Evolutionary conservation across 1,140 invertebrate genomes (phyloP), one percentile per base, ranked within the genome.

Genomic region (Bombus waltoni): DNA sequence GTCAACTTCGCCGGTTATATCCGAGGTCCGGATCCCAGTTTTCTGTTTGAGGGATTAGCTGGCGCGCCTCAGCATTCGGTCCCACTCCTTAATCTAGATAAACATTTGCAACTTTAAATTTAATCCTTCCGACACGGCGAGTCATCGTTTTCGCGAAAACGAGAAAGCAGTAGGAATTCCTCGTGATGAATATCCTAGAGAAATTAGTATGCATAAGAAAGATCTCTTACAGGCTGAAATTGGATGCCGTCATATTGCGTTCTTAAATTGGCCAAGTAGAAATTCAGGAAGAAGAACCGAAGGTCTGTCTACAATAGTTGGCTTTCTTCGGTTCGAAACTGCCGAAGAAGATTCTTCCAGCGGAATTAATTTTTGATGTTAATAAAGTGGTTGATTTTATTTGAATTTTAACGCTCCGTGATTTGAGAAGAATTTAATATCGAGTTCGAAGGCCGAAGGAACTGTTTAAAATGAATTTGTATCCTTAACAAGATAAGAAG

Each of bases 21-120:
- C 13, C 59, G 62, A 53, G 38, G 32, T 73, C 28, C 66, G 9
- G 18, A 32, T 66, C 35, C 44, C 13, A 15, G 18, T 38, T 82
- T 53, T 75, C 42, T 22, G 35, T 83, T 83, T 53, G 73, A 76
- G n/a, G 73, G 62, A 77, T 83, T 83, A 76, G 35, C 35, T 38
- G 6, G 18, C 6, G 53, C 35, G 2, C 6, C 10, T 6, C 6
- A 4, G 8, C 9, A 57, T 62, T 53, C 11, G 18, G 8, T 22
- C 3, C 13, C 72, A 2, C 32, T 28, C 22, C 65, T 83, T 53
- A 53, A 77, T 83, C 28, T 44, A 38, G 62, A 83, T 68, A 68
- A 83, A 83, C 81, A 76, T 83, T 83, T 83, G n/a, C 59, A 76
- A 83, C 32, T 83, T 83, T 68, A 68, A 68, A 83, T 83, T 83